Evolutionary conservation across 2,888 invertebrate genomes (phyloP).

Genomic region (Agriopis marginaria): DNA sequence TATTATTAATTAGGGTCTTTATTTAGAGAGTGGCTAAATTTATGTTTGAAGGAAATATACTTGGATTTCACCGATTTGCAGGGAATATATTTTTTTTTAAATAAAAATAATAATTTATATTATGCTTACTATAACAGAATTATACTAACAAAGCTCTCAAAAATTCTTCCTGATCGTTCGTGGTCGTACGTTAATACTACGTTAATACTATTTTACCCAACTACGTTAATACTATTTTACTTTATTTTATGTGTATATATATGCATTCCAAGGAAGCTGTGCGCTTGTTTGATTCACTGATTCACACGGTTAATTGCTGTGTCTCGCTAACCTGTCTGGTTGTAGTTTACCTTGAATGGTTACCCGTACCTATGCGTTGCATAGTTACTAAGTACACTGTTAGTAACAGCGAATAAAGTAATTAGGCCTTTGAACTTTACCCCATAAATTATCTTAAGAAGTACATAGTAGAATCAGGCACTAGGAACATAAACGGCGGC

Average conservation of each 20-base stretch:
- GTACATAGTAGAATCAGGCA: no score
- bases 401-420: not conserved
- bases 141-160: not conserved
- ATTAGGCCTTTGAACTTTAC: no score
- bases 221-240: not conserved
- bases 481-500: no score
- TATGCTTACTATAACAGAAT: not conserved
- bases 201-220: not conserved
- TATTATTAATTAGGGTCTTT: no score
- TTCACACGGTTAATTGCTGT: slow-evolving; percentile 25
- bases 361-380: not conserved
- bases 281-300: slow-evolving; percentile 26
- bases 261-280: slow-evolving; percentile 18
- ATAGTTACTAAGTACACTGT: not conserved
- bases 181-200: not conserved
- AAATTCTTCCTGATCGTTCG: not conserved
- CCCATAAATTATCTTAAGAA: no score
- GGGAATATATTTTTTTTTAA: no score
- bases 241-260: slow-evolving; percentile 11
- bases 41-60: no score
- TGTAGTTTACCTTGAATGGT: slow-evolving; percentile 29
- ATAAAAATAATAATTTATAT: no score
- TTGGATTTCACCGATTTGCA: no score
- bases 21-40: no score
- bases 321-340: slow-evolving; percentile 10